These are phyloP conservation scores for Styela plicata DNA, from an alignment of 23 tunicate species.

Conservation along the genomic window DNA sequence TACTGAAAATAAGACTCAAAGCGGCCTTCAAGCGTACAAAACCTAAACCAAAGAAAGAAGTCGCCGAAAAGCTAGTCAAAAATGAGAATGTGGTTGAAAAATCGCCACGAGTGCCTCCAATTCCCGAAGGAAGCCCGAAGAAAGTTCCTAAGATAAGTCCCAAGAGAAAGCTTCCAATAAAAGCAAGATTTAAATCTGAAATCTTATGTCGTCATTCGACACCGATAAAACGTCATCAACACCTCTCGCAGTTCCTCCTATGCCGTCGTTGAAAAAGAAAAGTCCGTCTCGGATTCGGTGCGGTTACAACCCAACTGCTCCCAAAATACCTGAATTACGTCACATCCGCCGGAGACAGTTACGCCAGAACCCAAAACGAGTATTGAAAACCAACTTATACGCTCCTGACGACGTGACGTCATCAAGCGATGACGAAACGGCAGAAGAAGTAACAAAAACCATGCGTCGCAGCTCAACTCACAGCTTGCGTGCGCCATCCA, in stretches of 20 bases:
- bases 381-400: neutral
- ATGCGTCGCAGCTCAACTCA: neutral
- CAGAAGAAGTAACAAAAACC: neutral
- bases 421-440: conserved; percentile 16
- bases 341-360: conserved; percentile 13
- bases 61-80: neutral
- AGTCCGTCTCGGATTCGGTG: neutral
- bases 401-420: neutral
- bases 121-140: neutral
- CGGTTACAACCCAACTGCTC: conserved; percentile 12
- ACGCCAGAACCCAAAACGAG: conserved; percentile 1
- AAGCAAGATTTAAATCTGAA: neutral
- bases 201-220: neutral
- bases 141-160: neutral
- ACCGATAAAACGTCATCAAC: neutral
- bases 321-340: conserved; percentile 17
- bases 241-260: neutral
- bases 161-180: neutral
- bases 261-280: neutral
- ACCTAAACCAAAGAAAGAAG: neutral
- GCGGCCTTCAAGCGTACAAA: neutral
- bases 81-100: too few species aligned
- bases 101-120: neutral
- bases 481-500: neutral
- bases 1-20: neutral